phyloP scores from a whole-genome alignment of 2,888 invertebrate species.

The Tipula unca region DNA sequence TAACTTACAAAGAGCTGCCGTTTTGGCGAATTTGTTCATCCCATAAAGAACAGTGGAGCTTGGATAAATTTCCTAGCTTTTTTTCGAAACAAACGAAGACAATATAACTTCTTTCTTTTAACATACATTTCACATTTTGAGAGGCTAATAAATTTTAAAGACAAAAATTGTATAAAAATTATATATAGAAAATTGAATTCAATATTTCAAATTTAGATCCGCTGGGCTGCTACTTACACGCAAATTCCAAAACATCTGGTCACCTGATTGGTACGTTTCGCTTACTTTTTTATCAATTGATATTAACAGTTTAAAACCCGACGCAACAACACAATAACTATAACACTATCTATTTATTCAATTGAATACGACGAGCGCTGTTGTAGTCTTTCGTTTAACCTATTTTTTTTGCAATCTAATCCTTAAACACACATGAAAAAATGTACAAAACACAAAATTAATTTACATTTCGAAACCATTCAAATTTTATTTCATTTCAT shows the following conservation, averaged over 20 bases:
- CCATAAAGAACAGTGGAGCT: no score
- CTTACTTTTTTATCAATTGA: not conserved
- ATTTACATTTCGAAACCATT: not conserved
- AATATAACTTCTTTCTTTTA: no score
- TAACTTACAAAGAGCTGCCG: no score
- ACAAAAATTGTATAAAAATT: no score
- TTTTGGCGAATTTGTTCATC: no score
- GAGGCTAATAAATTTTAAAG: no score
- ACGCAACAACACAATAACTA: not conserved
- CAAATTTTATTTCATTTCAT: not conserved
- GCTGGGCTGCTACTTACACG: not conserved
- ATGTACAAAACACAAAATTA: not conserved
- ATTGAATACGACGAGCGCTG: not conserved
- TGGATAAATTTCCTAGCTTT: no score
- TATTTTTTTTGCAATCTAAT: not conserved
- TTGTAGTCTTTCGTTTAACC: not conserved
- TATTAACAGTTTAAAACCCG: no score
- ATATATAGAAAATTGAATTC: no score
- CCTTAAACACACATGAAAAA: not conserved
- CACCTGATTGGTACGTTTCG: not conserved
- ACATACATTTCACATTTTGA: no score
- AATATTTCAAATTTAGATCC: no score
- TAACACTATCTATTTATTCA: not conserved
- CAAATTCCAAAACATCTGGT: not conserved
- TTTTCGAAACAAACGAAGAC: no score